Evolutionary conservation across 1,140 invertebrate species (phyloP), one percentile per base, ranked within the genome.

Genomic region (Zaprionus nigranus): DNA sequence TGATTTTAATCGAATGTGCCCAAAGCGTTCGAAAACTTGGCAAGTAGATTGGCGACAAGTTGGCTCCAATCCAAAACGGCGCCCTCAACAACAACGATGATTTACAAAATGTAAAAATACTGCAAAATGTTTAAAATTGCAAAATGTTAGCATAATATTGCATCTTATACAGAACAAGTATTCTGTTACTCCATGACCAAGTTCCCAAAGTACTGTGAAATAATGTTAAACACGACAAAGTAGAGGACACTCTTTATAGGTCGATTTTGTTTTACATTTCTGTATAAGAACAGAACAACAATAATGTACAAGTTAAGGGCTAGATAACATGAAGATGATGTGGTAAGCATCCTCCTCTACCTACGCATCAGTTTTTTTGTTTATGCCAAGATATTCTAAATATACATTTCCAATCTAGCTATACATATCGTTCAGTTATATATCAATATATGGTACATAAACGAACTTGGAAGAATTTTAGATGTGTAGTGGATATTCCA

Each of bases 341-440:
- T 20, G 49, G 64, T 63, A 34, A 15, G 30, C 34, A 53, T 28
- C 20, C 46, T 62, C 57, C 28, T 38, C 51, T 67, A 43, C 72
- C 76, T 74, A 82, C 60, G 68, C 83, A 70, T 70, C n/a, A n/a
- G 20, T 26, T 80, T 88, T 86, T 90, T 86, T 90, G 85, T 90
- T 90, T 90, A 82, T 80, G 46, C 51, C 20, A 61, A 60, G 20
- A 49, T 59, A 40, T 70, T 85, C 86, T 90, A 90, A 82, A 68
- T 85, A 74, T 90, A 90, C 24, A 34, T 36, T 7, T 59, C 15
- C 40, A 46, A 46, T n/a, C 15, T 51, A 36, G 11, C 46, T 65
- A 30, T 72, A 71, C n/a, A 17, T 36, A 43, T 26, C n/a, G 17
- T 43, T 30, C 1, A 34, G 64, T 53, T 77, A 79, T 76, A 69